Conservation (phyloP, 2,113 vertebrate genomes). For the Ovis aries region ARS-UI_Ramb_v3.0 NC_056065.1:14079501-14080000, state of each 20-base stretch:
- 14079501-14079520: not conserved
- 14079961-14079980: not conserved
- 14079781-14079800: not conserved
- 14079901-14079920: not conserved
- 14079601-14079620: not conserved
- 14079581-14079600: not conserved
- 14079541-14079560: not conserved
- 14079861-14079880: not conserved
- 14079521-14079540: not conserved
- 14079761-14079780: not conserved
- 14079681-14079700: not conserved
- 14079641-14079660: not conserved
- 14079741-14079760: not conserved
- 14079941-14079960: not conserved
- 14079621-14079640: not conserved
- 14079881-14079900: not conserved
- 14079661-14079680: not conserved
- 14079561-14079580: not conserved
- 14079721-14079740: not conserved
- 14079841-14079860: not conserved
- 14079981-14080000: not conserved
- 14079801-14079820: not conserved
- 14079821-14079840: not conserved
- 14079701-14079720: not conserved
- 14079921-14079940: not conserved